Conservation (phyloP, 92 coral and sea anemone genomes). For the Meandrina meandrites region DNA sequence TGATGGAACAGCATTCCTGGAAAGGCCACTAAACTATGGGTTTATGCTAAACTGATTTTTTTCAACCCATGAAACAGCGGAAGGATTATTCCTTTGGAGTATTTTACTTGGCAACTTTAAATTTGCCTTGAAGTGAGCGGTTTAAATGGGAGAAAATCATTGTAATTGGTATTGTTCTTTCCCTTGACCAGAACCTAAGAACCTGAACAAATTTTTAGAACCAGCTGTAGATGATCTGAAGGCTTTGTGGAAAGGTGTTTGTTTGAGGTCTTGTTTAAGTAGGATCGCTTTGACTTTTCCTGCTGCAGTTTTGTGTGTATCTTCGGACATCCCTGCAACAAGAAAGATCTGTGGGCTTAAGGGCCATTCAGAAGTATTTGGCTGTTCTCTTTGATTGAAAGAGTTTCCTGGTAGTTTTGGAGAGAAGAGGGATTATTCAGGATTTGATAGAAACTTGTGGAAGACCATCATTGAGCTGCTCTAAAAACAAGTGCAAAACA, state of each 20-base stretch:
- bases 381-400: constrained; percentile 61
- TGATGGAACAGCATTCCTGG: constrained; percentile 33
- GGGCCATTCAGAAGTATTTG: constrained; percentile 51
- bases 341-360: constrained; percentile 54
- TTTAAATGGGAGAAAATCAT: constrained; percentile 58
- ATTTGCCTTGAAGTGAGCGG: constrained; percentile 43
- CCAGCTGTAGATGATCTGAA: constrained; percentile 57
- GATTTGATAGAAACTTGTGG: constrained; percentile 54
- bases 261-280: constrained; percentile 25
- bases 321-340: constrained; percentile 65
- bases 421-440: constrained; percentile 58
- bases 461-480: constrained; percentile 33
- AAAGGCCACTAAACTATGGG: constrained; percentile 59
- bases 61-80: constrained; percentile 49
- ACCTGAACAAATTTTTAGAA: constrained; percentile 53
- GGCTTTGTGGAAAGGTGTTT: constrained; percentile 63
- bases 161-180: constrained; percentile 56
- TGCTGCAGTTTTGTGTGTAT: constrained; percentile 54
- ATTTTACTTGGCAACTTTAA: constrained; percentile 42
- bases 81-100: constrained; percentile 55
- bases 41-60: constrained; percentile 59
- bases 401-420: constrained; percentile 59
- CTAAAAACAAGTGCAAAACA: constrained; percentile 30
- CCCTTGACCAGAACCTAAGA: constrained; percentile 59
- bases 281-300: constrained; percentile 51